Evolutionary conservation across 2,113 vertebrate genomes (phyloP).

Genomic region (Zosterops japonicus): DNA sequence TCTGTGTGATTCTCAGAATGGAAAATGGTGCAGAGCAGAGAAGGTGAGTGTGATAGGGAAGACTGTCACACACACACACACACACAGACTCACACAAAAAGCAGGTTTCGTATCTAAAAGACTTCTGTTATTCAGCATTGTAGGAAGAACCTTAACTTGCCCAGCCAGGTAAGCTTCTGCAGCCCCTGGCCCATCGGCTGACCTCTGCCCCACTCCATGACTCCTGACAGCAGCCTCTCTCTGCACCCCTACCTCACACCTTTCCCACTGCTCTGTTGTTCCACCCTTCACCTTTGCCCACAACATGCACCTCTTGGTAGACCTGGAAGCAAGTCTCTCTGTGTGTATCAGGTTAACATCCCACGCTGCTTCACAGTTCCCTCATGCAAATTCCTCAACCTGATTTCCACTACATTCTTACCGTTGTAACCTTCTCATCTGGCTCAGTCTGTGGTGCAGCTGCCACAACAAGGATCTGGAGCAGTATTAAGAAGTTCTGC

Average conservation of each 20-base stretch:
- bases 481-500: not conserved
- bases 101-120: not conserved
- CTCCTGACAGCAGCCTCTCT: not conserved
- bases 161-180: not conserved
- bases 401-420: not conserved
- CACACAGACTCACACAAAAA: not conserved
- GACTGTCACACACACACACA: not conserved
- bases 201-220: not conserved
- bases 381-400: not conserved
- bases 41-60: not conserved
- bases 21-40: not conserved
- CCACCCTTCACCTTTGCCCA: not conserved
- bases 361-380: rapidly evolving
- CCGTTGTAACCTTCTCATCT: not conserved
- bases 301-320: rapidly evolving
- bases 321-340: not conserved
- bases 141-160: not conserved
- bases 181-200: not conserved
- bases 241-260: not conserved
- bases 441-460: not conserved
- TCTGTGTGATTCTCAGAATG: not conserved
- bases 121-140: not conserved
- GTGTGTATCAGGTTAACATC: not conserved
- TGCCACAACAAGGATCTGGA: not conserved
- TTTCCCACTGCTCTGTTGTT: not conserved